These are phyloP conservation scores for Hypotaenidia okinawae DNA, from an alignment of 2,797 vertebrate genomes.

Conservation along the genomic window DNA sequence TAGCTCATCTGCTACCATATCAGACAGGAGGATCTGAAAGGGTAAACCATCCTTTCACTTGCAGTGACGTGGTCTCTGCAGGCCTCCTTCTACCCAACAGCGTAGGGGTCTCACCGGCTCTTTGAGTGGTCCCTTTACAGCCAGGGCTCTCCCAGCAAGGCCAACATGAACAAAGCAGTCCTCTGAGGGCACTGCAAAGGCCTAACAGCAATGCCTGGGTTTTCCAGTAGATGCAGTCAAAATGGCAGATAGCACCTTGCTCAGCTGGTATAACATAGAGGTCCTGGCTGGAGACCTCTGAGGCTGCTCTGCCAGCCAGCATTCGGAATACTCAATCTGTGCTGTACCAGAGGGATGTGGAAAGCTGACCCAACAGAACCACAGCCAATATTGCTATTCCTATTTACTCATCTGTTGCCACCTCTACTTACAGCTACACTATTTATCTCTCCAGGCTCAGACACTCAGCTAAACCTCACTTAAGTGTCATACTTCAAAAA, in stretches of 20 bases:
- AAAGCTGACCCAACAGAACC: background rate
- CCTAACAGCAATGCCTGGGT: background rate
- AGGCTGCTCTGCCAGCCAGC: too few relatives aligned
- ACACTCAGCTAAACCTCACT: background rate
- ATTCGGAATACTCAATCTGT: too few relatives aligned
- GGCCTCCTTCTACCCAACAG: background rate
- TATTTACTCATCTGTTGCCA: background rate
- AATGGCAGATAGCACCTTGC: background rate
- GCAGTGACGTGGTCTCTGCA: background rate
- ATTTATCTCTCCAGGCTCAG: background rate
- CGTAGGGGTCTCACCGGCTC: fast-evolving
- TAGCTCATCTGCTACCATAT: background rate
- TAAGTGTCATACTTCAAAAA: background rate
- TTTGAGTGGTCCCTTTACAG: background rate
- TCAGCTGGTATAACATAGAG: background rate
- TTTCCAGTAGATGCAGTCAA: background rate
- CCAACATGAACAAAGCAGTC: fast-evolving
- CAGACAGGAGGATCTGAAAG: background rate
- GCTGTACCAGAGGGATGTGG: background rate
- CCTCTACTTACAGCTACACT: background rate
- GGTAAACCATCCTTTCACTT: background rate
- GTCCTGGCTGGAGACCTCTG: background rate
- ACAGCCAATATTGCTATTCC: background rate
- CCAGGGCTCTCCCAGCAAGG: background rate
- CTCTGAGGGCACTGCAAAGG: background rate